Percentiles rank a stretch among this genome's conserved stretches.
phyloP scores from a whole-genome alignment of 2,113 vertebrate genomes.

The mouse (Mus musculus) region GRCm39 chr13:72975001-72975500 shows the following conservation, averaged over 20 bases:
- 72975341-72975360: neutral
- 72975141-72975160: neutral
- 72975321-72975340: accelerated
- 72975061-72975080: neutral
- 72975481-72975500: accelerated
- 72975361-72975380: neutral
- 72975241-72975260: neutral
- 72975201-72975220: neutral
- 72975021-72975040: neutral
- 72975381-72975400: accelerated
- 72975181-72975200: accelerated
- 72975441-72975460: too few species aligned
- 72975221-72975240: accelerated
- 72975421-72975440: accelerated
- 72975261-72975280: neutral
- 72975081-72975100: neutral
- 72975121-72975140: neutral
- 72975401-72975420: accelerated
- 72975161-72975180: accelerated
- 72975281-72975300: accelerated
- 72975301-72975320: accelerated
- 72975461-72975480: accelerated
- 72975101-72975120: neutral
- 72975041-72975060: accelerated
- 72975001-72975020: neutral